Conservation (phyloP, 2,888 invertebrate genomes). For the Lasioglossum figueresi region DNA sequence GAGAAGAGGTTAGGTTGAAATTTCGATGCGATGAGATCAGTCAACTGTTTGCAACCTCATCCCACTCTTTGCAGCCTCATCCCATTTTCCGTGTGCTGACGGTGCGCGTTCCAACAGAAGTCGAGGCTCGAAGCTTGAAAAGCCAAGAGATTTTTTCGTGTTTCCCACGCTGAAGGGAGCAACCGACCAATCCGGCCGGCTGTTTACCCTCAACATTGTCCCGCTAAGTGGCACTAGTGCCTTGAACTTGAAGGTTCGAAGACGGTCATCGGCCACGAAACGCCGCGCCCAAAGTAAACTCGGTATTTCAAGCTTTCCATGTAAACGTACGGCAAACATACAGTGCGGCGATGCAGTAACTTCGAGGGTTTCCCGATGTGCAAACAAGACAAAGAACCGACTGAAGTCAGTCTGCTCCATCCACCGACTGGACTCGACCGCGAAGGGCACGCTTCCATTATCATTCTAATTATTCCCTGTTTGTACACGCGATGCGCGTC, state of each 20-base stretch:
- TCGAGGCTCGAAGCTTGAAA: neutral
- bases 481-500: conserved; percentile 35
- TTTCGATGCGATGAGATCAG: neutral
- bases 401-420: conserved; percentile 38
- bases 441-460: conserved; percentile 51
- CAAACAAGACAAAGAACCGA: conserved; percentile 58
- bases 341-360: conserved; percentile 50
- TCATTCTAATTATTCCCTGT: conserved; percentile 66
- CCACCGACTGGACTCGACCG: neutral
- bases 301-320: conserved; percentile 74
- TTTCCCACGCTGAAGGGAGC: conserved; percentile 48
- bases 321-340: conserved; percentile 75
- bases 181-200: conserved; percentile 14
- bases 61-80: neutral
- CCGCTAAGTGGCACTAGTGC: conserved; percentile 69
- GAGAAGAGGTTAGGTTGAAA: too few relatives aligned
- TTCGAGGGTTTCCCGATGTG: conserved; percentile 66
- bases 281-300: conserved; percentile 74
- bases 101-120: neutral
- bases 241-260: conserved; percentile 50
- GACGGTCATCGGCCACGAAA: conserved; percentile 36
- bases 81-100: neutral
- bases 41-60: neutral
- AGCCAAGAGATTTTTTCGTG: neutral
- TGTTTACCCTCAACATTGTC: conserved; percentile 70